Percentiles rank a stretch among this genome's conserved stretches.
These are phyloP conservation scores for Sicus ferrugineus DNA, from an alignment of 2,888 invertebrate species.

Conservation along the genomic window DNA sequence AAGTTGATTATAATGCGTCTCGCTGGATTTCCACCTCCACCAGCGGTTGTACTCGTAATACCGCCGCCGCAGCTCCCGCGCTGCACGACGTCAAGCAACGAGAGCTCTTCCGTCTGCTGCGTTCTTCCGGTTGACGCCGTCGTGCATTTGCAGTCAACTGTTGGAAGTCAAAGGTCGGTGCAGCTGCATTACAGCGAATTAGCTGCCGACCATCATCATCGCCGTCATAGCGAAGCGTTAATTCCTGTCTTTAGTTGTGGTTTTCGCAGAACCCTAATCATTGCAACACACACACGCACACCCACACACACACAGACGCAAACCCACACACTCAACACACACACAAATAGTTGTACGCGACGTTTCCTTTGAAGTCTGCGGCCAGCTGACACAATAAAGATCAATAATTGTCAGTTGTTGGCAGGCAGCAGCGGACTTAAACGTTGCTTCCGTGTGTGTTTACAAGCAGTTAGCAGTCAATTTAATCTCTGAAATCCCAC, in stretches of 20 bases:
- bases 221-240: not conserved
- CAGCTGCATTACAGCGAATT: not conserved
- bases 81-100: no score
- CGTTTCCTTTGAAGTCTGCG: slow-evolving; percentile 13
- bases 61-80: no score
- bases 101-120: not conserved
- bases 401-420: not conserved
- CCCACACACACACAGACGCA: not conserved
- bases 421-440: not conserved
- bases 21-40: not conserved
- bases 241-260: slow-evolving; percentile 18
- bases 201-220: not conserved
- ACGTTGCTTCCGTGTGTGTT: not conserved
- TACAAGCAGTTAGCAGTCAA: not conserved
- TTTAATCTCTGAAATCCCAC: not conserved
- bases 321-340: not conserved
- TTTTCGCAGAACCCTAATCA: not conserved
- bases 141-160: slow-evolving; percentile 14
- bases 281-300: not conserved
- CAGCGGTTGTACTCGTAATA: not conserved
- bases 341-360: not conserved
- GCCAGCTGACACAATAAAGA: slow-evolving; percentile 3
- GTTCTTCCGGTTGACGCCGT: not conserved
- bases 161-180: slow-evolving; percentile 4
- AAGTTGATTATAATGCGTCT: not conserved